Percentiles rank a stretch among this genome's conserved stretches.
These are phyloP conservation scores for Bombus cullumanus DNA, from an alignment of 1,140 invertebrate species.

Conservation along the genomic window DNA sequence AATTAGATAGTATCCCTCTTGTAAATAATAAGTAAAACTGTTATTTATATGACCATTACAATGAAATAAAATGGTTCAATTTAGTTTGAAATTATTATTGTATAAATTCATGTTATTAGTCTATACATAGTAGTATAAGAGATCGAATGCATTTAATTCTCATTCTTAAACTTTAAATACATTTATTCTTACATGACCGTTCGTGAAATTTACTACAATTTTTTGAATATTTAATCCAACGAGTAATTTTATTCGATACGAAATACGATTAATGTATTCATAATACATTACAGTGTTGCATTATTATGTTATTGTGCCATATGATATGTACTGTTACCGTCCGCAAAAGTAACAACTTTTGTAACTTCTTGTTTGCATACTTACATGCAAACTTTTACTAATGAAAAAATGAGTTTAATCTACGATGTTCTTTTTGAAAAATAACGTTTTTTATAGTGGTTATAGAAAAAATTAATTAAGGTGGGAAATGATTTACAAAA, in stretches of 20 bases:
- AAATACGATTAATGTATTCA: no score
- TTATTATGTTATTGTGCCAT: slow-evolving; percentile 37
- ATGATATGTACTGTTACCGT: neutral
- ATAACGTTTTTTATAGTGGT: neutral
- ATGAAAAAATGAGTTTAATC: neutral
- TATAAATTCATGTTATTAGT: slow-evolving; percentile 37
- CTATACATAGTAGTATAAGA: neutral
- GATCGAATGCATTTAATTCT: slow-evolving; percentile 15
- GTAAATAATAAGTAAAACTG: slow-evolving; percentile 46
- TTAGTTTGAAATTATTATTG: slow-evolving; percentile 34
- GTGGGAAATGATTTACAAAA: slow-evolving; percentile 69
- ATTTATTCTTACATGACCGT: neutral
- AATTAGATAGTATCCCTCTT: slow-evolving; percentile 27
- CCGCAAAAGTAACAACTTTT: neutral
- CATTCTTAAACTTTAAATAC: neutral
- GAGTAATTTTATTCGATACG: no score
- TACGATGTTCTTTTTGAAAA: neutral
- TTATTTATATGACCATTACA: slow-evolving; percentile 45
- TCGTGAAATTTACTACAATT: neutral
- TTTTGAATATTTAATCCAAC: neutral
- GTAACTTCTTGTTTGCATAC: slow-evolving; percentile 4
- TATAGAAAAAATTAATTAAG: slow-evolving; percentile 25
- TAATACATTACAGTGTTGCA: slow-evolving; percentile 31
- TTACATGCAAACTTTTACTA: neutral
- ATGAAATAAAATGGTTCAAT: slow-evolving; percentile 38